phyloP scores from a whole-genome alignment of 2,113 vertebrate species.

The Cynoglossus semilaevis region DNA sequence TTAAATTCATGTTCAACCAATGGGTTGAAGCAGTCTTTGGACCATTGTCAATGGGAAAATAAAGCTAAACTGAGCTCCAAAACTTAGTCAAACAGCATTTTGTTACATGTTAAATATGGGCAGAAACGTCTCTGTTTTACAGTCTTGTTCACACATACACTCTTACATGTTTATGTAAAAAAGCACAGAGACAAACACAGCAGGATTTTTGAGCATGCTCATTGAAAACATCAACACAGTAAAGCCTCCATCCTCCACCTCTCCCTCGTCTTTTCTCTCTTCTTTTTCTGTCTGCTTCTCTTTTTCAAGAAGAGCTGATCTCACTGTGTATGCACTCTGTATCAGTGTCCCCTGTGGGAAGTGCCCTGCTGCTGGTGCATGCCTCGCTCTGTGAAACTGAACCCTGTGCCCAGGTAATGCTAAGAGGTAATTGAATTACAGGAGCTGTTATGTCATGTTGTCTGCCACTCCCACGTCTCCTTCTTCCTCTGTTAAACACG shows the following conservation, averaged over 20 bases:
- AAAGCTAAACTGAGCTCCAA: too few relatives aligned
- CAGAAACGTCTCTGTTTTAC: neutral
- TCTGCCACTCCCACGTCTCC: neutral
- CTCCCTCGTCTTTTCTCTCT: too few relatives aligned
- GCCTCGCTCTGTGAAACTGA: neutral
- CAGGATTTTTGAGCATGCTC: constrained; percentile 57
- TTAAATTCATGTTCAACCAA: too few relatives aligned
- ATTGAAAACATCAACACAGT: constrained; percentile 60
- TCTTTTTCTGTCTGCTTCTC: neutral
- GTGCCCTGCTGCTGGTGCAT: neutral
- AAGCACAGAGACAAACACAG: constrained; percentile 63
- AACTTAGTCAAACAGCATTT: neutral
- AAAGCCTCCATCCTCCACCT: neutral
- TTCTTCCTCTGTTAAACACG: constrained; percentile 21
- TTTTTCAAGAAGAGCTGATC: neutral
- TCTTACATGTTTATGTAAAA: constrained; percentile 43
- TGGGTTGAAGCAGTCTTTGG: too few relatives aligned
- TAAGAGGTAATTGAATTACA: neutral
- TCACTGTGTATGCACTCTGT: neutral
- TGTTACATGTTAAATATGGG: neutral
- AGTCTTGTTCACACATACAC: neutral
- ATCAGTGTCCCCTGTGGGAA: constrained; percentile 2
- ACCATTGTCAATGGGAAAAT: too few relatives aligned
- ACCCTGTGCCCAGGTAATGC: neutral
- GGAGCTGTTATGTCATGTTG: constrained; percentile 9